Evolutionary conservation across 1,140 invertebrate species (phyloP), one percentile per base, ranked within the genome.

Genomic region (Conus betulinus): DNA sequence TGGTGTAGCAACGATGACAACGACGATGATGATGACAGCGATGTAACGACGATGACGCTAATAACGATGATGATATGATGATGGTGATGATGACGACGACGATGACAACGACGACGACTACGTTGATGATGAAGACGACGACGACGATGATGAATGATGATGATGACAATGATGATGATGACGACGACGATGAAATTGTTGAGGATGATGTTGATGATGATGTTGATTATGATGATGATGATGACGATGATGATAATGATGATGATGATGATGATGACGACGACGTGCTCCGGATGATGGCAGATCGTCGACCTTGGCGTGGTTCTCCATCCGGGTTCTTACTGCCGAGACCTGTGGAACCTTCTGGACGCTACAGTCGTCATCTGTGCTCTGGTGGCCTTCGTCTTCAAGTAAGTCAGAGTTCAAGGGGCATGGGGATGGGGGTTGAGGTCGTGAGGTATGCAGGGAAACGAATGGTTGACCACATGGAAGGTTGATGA

Each of bases 301-400:
- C 94, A 99, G 97, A 97, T 99, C 92, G 97, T 99, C 95, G 99
- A 99, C 96, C 97, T 99, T 94, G 99, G 99, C 91, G 97, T 99
- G 88, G 97, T 99, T 94, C 97, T 99, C 91, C 99, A 99, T 96
- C 98, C 98, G 88, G 98, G 98, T 93, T 98, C 98, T 91, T 97
- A 97, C 94, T 97, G 96, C 94, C 95, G 97, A 93, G 97, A 97
- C 94, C 94, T 97, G 84, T 97, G 97, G 97, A 97, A 97, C 94
- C 96, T 97, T 92, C 98, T 99, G 97, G 99, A 99, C 96, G 98
- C 98, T 91, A 97, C 99, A 89, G 99, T 99, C 92, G 99, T 99
- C 91, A 98, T 99, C 92, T 99, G 99, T 96, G 99, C 99, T 93
- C 97, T 98, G 89, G 97, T 99, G 92, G 99, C 99, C 93, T 99